Evolutionary conservation across 2,888 invertebrate species (phyloP), one percentile per base, ranked within the genome.

Genomic region (Microdon myrmicae): DNA sequence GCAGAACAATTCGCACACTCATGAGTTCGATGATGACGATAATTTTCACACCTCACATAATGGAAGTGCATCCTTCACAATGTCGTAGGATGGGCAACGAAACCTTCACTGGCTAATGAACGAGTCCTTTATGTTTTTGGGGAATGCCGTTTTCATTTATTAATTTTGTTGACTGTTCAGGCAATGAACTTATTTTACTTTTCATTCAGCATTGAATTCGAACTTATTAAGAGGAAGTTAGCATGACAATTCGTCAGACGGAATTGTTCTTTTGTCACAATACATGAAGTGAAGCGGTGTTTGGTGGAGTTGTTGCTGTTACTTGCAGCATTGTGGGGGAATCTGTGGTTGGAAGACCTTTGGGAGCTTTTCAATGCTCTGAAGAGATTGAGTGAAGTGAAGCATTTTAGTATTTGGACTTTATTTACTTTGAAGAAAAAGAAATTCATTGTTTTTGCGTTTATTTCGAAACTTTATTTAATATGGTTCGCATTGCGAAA

Each of bases 41-140:
- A 28, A 58, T 64, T 58, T 64, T 64, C 58, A 64, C 64, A 64
- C 64, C 64, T 64, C 28, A n/a, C 17, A 64, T 51, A 64, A 64
- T 58, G 37, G 10, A 37, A 32, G 31, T 51, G 39, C 64, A 58
- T 58, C 22, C 49, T 51, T 9, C 20, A 41, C 5, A 17, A 16
- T 9, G 43, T 51, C 45, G 45, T 45, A 17, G 4, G 9, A 14
- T 49, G 26, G 25, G 22, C 37, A 20, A 34, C 6, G 8, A 38
- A 45, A 37, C 25, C 32, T 23, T 13, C 31, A 23, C 12, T 37
- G 39, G 61, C 56, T 58, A 51, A 49, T 58, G 58, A 49, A 39
- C 38, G 44, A 29, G 28, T 9, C n/a, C n/a, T n/a, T n/a, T n/a
- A n/a, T n/a, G n/a, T n/a, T 17, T 7, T 13, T 1, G 29, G 28